Base-by-base conservation (phyloP, 2,888 invertebrate species). In the Lepidochrysops patricia region DNA sequence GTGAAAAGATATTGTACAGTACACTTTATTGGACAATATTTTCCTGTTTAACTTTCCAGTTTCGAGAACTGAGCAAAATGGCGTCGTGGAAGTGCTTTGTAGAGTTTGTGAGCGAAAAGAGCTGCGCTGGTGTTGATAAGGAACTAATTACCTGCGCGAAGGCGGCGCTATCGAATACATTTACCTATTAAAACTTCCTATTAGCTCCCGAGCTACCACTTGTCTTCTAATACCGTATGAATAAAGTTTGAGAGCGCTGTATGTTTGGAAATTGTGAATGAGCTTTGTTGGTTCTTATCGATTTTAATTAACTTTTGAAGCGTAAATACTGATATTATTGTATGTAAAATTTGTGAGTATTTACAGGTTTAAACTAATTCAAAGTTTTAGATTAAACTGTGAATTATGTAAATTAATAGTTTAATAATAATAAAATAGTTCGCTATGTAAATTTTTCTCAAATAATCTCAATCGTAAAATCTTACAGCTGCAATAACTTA, bases 141-240 rank as follows among this genome's bases (percentile, higher is more conserved):
- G 43, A 62, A 61, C 60, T 61, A 63, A 63, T 65, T 61, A 62
- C 59, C 61, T 63, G 61, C 35, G 57, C 60, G 59, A 58, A 61
- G 60, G 61, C 61, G 56, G 32, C 49, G 61, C 57, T 59, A 54
- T 62, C 60, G 57, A 63, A 61, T 63, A 63, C 60, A 57, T 61
- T 61, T 48, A 43, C 57, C 62, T 61, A 62, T 64, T 64, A 62
- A 63, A 64, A 64, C 63, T 64, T 64, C 61, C 60, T 59, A 61
- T 61, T 58, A 64, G 57, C 63, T 62, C 32, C 52, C 61, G 57
- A 57, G 62, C 35, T 63, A 60, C 43, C 23, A 58, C 50, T 43
- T 23, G 43, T 43, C 43, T 23, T 43, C 43, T 43, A 19, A 23
- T 43, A 23, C 43, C 43, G 43, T 43, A 15, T 19, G 43, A 19